phyloP scores from a whole-genome alignment of 2,113 vertebrate species.

The Bucco capensis region DNA sequence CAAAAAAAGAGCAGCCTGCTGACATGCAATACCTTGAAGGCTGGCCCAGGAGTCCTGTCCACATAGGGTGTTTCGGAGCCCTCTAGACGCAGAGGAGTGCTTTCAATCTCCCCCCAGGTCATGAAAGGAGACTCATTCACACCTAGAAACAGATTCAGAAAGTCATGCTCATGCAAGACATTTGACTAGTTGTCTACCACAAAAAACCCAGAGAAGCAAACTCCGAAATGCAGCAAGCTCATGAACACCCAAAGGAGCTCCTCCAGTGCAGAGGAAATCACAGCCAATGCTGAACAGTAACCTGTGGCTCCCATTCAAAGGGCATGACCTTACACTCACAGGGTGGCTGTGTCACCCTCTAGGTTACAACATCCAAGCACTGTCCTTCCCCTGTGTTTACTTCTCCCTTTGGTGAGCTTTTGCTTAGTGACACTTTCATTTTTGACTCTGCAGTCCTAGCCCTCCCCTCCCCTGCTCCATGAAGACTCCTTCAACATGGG shows the following conservation, averaged over 20 bases:
- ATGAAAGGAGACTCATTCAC: constrained; percentile 92
- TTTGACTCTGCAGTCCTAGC: background rate
- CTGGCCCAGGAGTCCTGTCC: constrained; percentile 91
- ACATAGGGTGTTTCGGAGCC: constrained; percentile 87
- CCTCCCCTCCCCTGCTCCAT: background rate
- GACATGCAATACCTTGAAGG: constrained; percentile 86
- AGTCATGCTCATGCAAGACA: background rate
- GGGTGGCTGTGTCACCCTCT: background rate
- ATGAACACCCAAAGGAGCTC: background rate
- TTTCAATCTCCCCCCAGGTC: constrained; percentile 98
- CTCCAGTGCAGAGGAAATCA: background rate
- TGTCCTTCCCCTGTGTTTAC: background rate
- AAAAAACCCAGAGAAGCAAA: background rate
- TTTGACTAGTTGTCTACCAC: background rate
- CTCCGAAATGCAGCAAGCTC: background rate
- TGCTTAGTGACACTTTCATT: background rate
- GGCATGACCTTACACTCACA: background rate
- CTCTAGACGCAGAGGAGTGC: constrained; percentile 90
- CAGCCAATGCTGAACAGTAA: background rate
- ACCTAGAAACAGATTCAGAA: constrained; percentile 64
- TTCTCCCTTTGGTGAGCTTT: background rate
- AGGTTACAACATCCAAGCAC: background rate
- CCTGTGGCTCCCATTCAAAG: background rate
- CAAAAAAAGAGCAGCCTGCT: background rate
- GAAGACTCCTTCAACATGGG: fast-evolving